Evolutionary conservation across 2,888 invertebrate species (phyloP).

Genomic region (Augochlorella aurata): DNA sequence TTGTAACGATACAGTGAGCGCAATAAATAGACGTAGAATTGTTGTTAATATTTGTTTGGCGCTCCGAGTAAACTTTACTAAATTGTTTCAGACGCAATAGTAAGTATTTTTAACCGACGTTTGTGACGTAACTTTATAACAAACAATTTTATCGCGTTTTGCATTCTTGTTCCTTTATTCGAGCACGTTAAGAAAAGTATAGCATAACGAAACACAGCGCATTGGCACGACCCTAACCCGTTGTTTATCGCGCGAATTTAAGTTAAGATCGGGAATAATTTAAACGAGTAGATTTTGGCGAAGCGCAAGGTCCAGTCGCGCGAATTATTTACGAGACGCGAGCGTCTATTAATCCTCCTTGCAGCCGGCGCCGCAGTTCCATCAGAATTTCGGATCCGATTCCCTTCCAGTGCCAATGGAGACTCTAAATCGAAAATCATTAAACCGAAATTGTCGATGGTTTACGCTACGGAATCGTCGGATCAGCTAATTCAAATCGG

Average conservation of each 20-base stretch:
- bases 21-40: too few species aligned
- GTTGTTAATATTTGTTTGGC: neutral
- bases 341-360: slow-evolving; percentile 20
- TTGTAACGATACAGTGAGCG: too few species aligned
- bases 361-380: slow-evolving; percentile 16
- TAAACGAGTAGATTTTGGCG: slow-evolving; percentile 36
- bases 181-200: neutral
- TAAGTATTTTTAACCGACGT: neutral
- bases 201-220: neutral
- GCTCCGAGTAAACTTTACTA: neutral
- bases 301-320: slow-evolving; percentile 16
- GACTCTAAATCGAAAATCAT: slow-evolving; percentile 4
- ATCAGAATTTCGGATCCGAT: neutral
- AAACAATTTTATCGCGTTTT: neutral
- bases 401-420: slow-evolving; percentile 21
- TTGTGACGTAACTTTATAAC: neutral
- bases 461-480: neutral
- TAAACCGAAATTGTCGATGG: neutral
- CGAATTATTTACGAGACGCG: slow-evolving; percentile 22
- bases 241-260: slow-evolving; percentile 18
- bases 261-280: slow-evolving; percentile 34
- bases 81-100: neutral
- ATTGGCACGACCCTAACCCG: slow-evolving; percentile 14
- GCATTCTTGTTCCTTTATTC: neutral
- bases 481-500: neutral